Base-by-base conservation (phyloP, 2,797 vertebrate genomes). In the Tachyglossus aculeatus region DNA sequence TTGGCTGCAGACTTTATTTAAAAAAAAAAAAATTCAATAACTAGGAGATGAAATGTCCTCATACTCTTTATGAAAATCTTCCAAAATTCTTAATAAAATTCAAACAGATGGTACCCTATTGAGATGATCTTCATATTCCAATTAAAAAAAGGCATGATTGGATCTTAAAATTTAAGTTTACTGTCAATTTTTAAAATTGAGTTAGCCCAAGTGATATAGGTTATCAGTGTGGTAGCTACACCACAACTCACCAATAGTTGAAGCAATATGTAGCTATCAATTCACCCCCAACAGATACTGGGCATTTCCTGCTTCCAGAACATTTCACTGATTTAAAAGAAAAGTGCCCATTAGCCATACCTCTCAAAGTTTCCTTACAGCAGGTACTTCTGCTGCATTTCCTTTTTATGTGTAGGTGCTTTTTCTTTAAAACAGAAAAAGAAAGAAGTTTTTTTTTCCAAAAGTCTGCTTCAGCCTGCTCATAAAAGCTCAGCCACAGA, bases 41-140 rank as follows among this genome's bases (percentile, higher is more conserved):
- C 44, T 27, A 32, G 27, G 11, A 16, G 71, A 63, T 14, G 57
- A 63, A 73, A 36, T 66, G 62, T n/a, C 4, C 25, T 29, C 41
- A 68, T n/a, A 76, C 29, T 74, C 73, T 60, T 37, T 32, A 12
- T 74, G 72, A 45, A 57, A 6, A 58, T 60, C 33, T 29, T 25
- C 9, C 54, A 9, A 53, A 38, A 37, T 8, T 27, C 51, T 34
- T 27, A 41, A 27, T 24, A 43, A 37, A 19, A 22, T 11, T 18
- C 5, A 45, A 43, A 44, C 43, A 32, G 40, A 19, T 21, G 58
- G 24, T 10, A 33, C 19, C 45, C 37, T n/a, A 25, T 31, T 41
- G 19, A 56, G 45, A 29, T 29, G 36, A 67, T 40, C 53, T 41
- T 56, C 64, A 57, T 69, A 39, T 59, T 71, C 64, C 3, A 4